Conservation (phyloP, 2,888 invertebrate genomes). For the Eurois occulta region DNA sequence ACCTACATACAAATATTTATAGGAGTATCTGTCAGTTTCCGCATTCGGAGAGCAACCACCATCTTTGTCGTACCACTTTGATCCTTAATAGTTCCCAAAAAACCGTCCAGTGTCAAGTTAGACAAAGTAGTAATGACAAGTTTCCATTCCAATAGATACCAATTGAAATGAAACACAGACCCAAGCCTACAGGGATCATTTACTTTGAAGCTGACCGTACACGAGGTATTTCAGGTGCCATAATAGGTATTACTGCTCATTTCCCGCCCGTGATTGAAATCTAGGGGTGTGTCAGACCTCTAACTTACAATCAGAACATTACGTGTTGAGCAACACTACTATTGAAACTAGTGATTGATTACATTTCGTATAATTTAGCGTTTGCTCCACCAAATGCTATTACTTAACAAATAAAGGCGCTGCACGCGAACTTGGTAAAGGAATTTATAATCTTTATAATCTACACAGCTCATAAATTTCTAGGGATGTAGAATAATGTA, state of each 20-base stretch:
- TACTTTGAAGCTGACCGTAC: constrained; percentile 34
- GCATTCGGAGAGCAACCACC: not conserved
- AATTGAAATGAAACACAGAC: constrained; percentile 1
- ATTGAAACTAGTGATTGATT: constrained; percentile 71
- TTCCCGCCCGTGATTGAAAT: constrained; percentile 85
- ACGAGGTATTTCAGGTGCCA: constrained; percentile 74
- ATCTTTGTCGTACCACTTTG: not conserved
- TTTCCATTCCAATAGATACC: not conserved
- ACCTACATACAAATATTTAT: not conserved
- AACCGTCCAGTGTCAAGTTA: not conserved
- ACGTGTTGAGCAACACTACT: constrained; percentile 67
- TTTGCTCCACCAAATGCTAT: constrained; percentile 44
- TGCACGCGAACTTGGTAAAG: constrained; percentile 49
- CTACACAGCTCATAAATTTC: constrained; percentile 43
- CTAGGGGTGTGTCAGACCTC: constrained; percentile 72
- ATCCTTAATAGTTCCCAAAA: not conserved
- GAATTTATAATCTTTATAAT: constrained; percentile 46
- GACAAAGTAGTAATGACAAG: not conserved
- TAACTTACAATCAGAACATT: constrained; percentile 59
- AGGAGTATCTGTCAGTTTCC: not conserved
- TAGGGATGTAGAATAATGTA: constrained; percentile 4
- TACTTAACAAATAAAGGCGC: constrained; percentile 58
- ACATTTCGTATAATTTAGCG: constrained; percentile 46
- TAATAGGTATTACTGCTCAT: constrained; percentile 84
- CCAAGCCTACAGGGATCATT: constrained; percentile 1